phyloP scores from a whole-genome alignment of 2,888 invertebrate genomes.

The Penaeus monodon region DNA sequence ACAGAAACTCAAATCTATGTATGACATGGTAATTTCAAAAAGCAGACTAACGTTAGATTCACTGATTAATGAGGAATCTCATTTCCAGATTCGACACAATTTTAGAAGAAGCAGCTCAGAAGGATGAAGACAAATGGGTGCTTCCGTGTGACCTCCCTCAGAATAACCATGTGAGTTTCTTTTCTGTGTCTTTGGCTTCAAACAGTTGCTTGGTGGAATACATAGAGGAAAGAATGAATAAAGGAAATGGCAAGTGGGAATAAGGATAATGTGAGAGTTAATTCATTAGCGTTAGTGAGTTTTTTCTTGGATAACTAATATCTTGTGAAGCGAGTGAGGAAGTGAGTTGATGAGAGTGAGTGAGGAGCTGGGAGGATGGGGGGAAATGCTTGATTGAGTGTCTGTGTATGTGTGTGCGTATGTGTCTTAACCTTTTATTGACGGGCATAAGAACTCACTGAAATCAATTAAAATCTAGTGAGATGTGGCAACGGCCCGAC shows the following conservation, averaged over 20 bases:
- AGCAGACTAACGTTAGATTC: too few relatives aligned
- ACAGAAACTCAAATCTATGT: too few relatives aligned
- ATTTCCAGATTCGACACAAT: slow-evolving; percentile 76
- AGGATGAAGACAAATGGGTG: slow-evolving; percentile 78
- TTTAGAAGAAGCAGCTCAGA: slow-evolving; percentile 78
- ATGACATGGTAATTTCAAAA: too few relatives aligned
- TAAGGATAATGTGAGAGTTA: background rate
- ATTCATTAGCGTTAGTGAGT: too few relatives aligned
- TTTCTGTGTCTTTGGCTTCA: background rate
- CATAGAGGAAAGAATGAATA: background rate
- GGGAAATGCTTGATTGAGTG: too few relatives aligned
- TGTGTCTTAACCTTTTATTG: too few relatives aligned
- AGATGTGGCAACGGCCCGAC: too few relatives aligned
- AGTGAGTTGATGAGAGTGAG: too few relatives aligned
- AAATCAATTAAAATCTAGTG: too few relatives aligned
- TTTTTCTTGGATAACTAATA: background rate
- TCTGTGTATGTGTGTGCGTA: slow-evolving; percentile 13
- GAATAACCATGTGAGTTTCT: slow-evolving; percentile 73
- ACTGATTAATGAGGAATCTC: slow-evolving; percentile 66
- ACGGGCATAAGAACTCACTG: too few relatives aligned
- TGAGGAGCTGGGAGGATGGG: too few relatives aligned
- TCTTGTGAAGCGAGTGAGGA: too few relatives aligned
- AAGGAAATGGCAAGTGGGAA: background rate
- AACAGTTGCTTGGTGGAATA: background rate
- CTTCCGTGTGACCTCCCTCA: slow-evolving; percentile 81